Evolutionary conservation across 2,797 vertebrate genomes (phyloP).

Genomic region (Pagetopsis macropterus): DNA sequence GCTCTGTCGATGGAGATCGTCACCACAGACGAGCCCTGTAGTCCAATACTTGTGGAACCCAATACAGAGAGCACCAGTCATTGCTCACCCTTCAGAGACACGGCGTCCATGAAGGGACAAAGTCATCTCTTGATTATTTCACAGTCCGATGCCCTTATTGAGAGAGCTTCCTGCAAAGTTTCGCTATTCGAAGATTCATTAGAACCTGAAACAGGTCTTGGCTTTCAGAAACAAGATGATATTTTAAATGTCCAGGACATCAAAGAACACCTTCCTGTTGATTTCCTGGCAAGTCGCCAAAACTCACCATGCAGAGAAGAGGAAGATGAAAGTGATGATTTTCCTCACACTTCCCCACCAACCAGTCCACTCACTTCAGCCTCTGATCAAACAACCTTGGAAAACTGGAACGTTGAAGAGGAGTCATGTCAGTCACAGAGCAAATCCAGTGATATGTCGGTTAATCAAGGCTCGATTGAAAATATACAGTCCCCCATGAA

Average conservation of each 20-base stretch:
- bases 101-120: constrained; percentile 59
- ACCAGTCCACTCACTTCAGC: constrained; percentile 58
- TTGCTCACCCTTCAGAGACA: constrained; percentile 61
- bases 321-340: constrained; percentile 56
- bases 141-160: constrained; percentile 61
- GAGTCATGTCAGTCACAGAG: constrained; percentile 52
- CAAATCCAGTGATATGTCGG: constrained; percentile 47
- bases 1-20: constrained; percentile 63
- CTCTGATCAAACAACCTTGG: constrained; percentile 50
- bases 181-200: constrained; percentile 57
- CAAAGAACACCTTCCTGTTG: constrained; percentile 72
- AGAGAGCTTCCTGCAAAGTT: constrained; percentile 53
- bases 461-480: constrained; percentile 54
- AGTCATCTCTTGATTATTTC: constrained; percentile 68
- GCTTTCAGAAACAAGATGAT: constrained; percentile 68
- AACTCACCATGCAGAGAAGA: constrained; percentile 73
- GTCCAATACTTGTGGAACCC: constrained; percentile 66
- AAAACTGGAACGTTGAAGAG: constrained; percentile 48
- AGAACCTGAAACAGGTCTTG: constrained; percentile 51
- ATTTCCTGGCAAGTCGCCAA: constrained; percentile 77
- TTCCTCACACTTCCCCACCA: constrained; percentile 46
- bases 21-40: constrained; percentile 65
- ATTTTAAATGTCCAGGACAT: constrained; percentile 75
- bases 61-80: constrained; percentile 37
- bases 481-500: constrained; percentile 50